Evolutionary conservation across 2,888 invertebrate species (phyloP), one percentile per base, ranked within the genome.

Genomic region (Pristionchus exspectatus): DNA sequence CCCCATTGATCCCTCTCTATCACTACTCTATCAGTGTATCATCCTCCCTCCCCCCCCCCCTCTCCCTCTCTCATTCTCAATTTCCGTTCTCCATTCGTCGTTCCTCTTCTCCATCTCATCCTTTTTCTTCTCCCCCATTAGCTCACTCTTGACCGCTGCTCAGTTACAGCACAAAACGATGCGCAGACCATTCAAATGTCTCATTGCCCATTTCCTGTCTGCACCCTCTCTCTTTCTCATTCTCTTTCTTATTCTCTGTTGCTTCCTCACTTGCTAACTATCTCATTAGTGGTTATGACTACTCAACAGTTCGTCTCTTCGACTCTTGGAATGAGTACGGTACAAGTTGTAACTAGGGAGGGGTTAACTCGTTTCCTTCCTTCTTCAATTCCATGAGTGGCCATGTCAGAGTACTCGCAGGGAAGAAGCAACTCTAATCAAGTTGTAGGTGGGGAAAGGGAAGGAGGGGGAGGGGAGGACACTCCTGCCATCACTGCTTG

Each of bases 401-500:
- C 66, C 66, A 66, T 66, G 66, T 66, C 33, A 74, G 30, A 74
- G 14, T 74, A 74, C 74, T 74, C 74, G 18, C 12, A 69, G 69
- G 24, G 74, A 38, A 74, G 74, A 74, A 74, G 74, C 74, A 74
- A 74, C 74, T 74, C 38, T 74, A 74, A 74, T 74, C 74, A 74
- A 74, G 74, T 74, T 74, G 74, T 74, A 74, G 74, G 30, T 33
- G 38, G 27, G 74, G 30, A 38, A 74, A 38, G 27, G 74, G 27
- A 74, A 33, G 21, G 21, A 74, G 74, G 38, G 38, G 33, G 74
- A 21, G 74, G n/a, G 59, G 21, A 38, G 33, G 69, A 14, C 38
- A 38, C 2, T 5, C 38, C 14, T 38, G 74, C 74, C 66, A 74
- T 33, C 74, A 74, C 74, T 74, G 33, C 72, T 72, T 72, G 74